phyloP scores from a whole-genome alignment of 2,113 vertebrate genomes.

The Mustelus asterias region DNA sequence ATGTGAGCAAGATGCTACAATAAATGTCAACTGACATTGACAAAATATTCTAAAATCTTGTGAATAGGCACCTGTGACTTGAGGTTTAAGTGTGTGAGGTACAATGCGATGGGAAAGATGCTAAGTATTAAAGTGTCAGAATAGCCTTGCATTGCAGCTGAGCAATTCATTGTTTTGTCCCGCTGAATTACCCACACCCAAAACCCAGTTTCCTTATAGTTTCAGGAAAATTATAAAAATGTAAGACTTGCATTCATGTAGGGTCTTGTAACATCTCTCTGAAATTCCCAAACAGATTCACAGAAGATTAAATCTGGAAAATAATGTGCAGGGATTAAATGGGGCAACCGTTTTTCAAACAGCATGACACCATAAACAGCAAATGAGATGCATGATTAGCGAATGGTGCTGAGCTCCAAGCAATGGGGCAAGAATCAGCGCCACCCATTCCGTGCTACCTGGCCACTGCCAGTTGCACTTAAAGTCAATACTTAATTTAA shows the following conservation, averaged over 20 bases:
- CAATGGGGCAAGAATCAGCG: background rate
- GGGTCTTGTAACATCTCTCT: background rate
- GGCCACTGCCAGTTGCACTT: background rate
- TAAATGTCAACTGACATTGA: background rate
- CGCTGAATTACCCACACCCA: background rate
- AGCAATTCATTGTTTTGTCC: background rate
- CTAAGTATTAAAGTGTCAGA: background rate
- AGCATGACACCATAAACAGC: background rate
- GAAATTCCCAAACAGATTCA: background rate
- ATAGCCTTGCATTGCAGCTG: background rate
- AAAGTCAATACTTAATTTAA: background rate
- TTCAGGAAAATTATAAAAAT: background rate
- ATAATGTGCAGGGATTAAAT: background rate
- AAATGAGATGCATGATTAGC: background rate
- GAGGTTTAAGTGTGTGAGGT: background rate
- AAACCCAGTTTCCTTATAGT: background rate
- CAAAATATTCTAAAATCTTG: background rate
- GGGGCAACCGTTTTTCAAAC: background rate
- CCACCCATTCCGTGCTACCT: background rate
- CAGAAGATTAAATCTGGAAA: background rate
- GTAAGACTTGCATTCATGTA: background rate
- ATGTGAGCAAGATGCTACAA: background rate
- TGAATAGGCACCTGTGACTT: background rate
- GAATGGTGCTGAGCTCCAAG: background rate
- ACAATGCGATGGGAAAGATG: background rate